Percentiles rank a stretch among this genome's conserved stretches.
Evolutionary conservation across 1,140 invertebrate genomes (phyloP).

Genomic region (Trachymyrmex septentrionalis): DNA sequence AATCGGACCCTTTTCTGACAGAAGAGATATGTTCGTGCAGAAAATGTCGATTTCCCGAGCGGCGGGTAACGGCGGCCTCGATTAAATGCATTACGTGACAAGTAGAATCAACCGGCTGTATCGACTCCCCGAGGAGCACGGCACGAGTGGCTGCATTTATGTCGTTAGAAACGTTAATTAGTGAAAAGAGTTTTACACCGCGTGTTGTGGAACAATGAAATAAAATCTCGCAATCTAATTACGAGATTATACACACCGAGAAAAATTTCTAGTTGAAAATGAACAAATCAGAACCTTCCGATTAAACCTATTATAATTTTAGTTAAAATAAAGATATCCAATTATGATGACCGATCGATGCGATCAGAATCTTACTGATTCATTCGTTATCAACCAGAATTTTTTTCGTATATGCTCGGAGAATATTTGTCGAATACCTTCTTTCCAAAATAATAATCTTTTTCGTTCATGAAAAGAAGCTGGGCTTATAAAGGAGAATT

Average conservation of each 20-base stretch:
- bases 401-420: background rate
- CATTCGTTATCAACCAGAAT: too few species aligned
- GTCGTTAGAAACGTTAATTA: constrained; percentile 52
- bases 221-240: constrained; percentile 1
- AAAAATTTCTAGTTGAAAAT: too few species aligned
- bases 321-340: too few species aligned
- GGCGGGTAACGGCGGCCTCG: background rate
- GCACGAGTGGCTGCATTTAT: constrained; percentile 22
- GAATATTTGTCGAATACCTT: background rate
- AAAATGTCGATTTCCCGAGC: constrained; percentile 38
- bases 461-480: background rate
- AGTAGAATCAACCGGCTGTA: constrained; percentile 26
- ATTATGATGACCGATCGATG: too few species aligned
- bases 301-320: too few species aligned
- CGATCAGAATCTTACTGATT: too few species aligned
- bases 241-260: background rate
- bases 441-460: background rate
- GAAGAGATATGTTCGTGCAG: constrained; percentile 26
- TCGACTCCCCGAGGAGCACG: constrained; percentile 31
- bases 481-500: background rate
- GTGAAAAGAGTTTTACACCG: background rate
- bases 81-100: constrained; percentile 51
- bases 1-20: constrained; percentile 17
- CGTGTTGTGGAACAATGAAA: background rate
- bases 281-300: too few species aligned